Evolutionary conservation across 2,888 invertebrate genomes (phyloP), one percentile per base, ranked within the genome.

Genomic region (Laspeyria flexula): DNA sequence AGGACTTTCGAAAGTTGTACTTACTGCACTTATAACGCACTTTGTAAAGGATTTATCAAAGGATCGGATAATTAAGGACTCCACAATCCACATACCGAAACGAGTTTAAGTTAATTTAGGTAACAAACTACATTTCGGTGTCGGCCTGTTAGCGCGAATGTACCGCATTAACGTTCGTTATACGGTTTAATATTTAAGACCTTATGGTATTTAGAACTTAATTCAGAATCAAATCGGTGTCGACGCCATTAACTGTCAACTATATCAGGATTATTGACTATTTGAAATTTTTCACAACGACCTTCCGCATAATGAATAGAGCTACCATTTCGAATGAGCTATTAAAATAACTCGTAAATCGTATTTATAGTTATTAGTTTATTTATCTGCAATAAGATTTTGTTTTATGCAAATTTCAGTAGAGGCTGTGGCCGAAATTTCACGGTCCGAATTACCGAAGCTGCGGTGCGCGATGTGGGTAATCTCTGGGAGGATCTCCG

Each of bases 221-320:
- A 84, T 85, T 79, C 71, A 60, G 68, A 70, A 69, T 76, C 60
- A 66, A 67, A 71, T 73, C 60, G 60, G 65, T 68, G 70, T 71
- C 66, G 73, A 63, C 67, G 64, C 69, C 60, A 63, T 79, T 77
- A 77, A 62, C 79, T 79, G 84, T 80, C 78, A 65, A 65, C 74
- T 83, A 76, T 79, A 74, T 79, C 73, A 75, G 75, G 65, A 79
- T 82, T 81, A 81, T 75, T 57, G 65, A 63, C 69, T 66, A 64
- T 73, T 75, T 65, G 46, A 73, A 56, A 57, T 69, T 68, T 75
- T 73, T 72, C 71, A 58, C 64, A 59, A 65, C 61, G 47, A 59
- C 68, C 72, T 75, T 71, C 73, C 70, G 66, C 73, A 71, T 59
- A 60, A 63, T 59, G 43, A 56, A 42, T 59, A 56, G 5, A 49